Evolutionary conservation across 2,113 vertebrate genomes (phyloP), one percentile per base, ranked within the genome.

Genomic region (rat (Rattus norvegicus)): DNA sequence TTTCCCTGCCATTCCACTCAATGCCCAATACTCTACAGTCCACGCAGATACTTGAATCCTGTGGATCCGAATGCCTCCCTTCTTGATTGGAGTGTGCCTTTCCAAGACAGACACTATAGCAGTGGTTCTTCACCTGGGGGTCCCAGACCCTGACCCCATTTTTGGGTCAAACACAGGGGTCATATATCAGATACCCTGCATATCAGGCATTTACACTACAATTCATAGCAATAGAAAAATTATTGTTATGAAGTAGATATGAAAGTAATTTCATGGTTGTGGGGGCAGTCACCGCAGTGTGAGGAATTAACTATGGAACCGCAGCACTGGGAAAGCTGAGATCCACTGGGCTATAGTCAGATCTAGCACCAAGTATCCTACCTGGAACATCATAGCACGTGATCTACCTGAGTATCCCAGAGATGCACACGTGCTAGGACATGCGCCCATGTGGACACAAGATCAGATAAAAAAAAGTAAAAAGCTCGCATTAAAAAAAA

Each of bases 401-500:
- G 7, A 1, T n/a, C 54, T 24, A 10, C 22, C 65, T 56, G 7
- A 22, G 49, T 47, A 8, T 7, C n/a, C 70, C 26, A 17, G 43
- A 69, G 33, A 70, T 17, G 14, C 75, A 17, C 5, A 20, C 0
- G 0, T 4, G 6, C 43, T 39, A 47, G 26, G 39, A 69, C 67
- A 61, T 0, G 7, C 67, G 39, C 88, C 77, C 39, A 28, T 28
- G 1, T 10, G 0, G 0, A 24, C 10, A 11, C 19, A 69, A 63
- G n/a, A 49, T 79, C 39, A 61, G 63, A 79, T 43, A 24, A 61
- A 95, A 84, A 39, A 61, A 95, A 84, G 36, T 65, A 54, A 54
- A 9, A 54, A 9, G 7, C 52, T 54, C 11, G 52, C 7, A 54
- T 54, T 54, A 65, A 24, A 67, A 67, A 67, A 30, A 30, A 67